Conservation (phyloP, 2,797 vertebrate species). For the Acanthornis magna region DNA sequence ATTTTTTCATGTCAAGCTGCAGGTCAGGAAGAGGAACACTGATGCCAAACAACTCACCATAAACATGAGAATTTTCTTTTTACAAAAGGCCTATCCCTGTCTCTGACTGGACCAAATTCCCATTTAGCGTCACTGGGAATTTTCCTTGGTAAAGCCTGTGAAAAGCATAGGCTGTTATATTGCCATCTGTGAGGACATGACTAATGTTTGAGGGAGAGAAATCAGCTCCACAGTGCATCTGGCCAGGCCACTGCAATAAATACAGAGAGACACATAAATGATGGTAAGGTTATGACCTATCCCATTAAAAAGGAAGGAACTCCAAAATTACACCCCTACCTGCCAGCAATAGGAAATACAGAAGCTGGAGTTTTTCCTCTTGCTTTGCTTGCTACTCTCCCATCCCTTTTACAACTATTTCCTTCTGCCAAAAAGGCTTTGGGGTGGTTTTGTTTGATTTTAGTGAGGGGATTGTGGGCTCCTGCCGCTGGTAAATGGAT, state of each 20-base stretch:
- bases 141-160: not conserved
- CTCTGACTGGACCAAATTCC: not conserved
- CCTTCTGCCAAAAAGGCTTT: not conserved
- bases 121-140: not conserved
- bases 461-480: not conserved
- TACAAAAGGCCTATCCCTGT: too few species aligned
- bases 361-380: slow-evolving; percentile 8
- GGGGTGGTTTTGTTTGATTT: not conserved
- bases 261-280: not conserved
- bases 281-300: not conserved
- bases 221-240: not conserved
- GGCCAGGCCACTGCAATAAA: slow-evolving; percentile 3
- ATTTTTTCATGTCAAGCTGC: not conserved
- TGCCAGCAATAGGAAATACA: slow-evolving; percentile 48
- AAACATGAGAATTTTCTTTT: not conserved
- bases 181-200: not conserved
- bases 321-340: slow-evolving; percentile 36
- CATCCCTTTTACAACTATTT: not conserved
- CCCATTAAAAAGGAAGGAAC: slow-evolving; percentile 51
- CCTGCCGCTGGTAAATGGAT: not conserved
- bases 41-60: not conserved
- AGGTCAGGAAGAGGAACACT: not conserved
- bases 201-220: not conserved
- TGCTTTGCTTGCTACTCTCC: not conserved
- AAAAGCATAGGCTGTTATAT: not conserved